Evolutionary conservation across 2,797 vertebrate species (phyloP).

Genomic region (Staurois parvus): DNA sequence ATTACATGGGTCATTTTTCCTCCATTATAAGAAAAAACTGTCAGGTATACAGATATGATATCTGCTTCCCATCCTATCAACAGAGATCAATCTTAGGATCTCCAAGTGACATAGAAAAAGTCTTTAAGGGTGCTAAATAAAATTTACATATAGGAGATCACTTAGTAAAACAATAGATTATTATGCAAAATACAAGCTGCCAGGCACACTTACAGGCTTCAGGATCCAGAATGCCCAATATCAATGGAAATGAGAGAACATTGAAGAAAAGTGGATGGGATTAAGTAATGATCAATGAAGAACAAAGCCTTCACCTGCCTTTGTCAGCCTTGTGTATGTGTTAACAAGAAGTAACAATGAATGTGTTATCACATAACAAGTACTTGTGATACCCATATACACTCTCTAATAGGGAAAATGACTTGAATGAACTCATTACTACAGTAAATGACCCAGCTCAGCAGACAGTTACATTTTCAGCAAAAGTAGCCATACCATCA

Average conservation of each 20-base stretch:
- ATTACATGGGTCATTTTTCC: too few species aligned
- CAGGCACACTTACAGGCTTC: background rate
- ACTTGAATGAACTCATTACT: background rate
- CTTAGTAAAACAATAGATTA: background rate
- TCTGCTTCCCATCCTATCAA: too few species aligned
- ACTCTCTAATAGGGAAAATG: background rate
- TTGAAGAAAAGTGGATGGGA: background rate
- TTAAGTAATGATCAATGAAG: slow-evolving; percentile 21
- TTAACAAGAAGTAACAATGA: background rate
- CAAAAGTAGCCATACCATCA: too few species aligned
- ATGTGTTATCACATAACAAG: slow-evolving; percentile 20
- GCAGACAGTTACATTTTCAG: too few species aligned
- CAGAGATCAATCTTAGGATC: too few species aligned
- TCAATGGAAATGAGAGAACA: background rate
- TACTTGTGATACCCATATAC: slow-evolving; percentile 6
- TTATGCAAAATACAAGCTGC: background rate
- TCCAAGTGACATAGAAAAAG: too few species aligned
- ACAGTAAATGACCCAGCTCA: too few species aligned
- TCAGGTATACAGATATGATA: too few species aligned
- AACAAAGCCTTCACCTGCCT: background rate
- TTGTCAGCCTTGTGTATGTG: slow-evolving; percentile 6
- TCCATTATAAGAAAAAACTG: too few species aligned
- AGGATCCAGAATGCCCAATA: background rate
- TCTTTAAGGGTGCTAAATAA: too few species aligned
- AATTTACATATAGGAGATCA: too few species aligned